Evolutionary conservation across 2,888 invertebrate species (phyloP).

Genomic region (Cryptocephalus moraei): DNA sequence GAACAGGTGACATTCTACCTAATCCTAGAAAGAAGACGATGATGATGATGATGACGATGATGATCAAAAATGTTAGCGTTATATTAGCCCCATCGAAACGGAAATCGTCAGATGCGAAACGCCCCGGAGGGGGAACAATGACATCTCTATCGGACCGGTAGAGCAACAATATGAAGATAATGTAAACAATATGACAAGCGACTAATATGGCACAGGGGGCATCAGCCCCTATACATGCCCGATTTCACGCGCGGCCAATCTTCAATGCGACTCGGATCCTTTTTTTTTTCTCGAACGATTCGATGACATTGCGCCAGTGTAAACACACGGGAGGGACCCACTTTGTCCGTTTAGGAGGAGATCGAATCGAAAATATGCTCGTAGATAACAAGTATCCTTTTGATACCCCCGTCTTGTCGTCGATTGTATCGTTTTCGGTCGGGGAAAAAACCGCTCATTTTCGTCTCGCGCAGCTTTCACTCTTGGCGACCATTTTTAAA

Average conservation of each 20-base stretch:
- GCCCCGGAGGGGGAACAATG: conserved; percentile 19
- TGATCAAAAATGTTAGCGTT: too few relatives aligned
- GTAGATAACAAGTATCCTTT: too few relatives aligned
- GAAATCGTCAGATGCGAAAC: conserved; percentile 13
- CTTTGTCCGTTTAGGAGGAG: neutral
- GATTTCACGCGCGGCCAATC: conserved; percentile 28
- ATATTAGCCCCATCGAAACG: too few relatives aligned
- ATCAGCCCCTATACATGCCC: conserved; percentile 20
- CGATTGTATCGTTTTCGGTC: too few relatives aligned
- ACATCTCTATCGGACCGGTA: conserved; percentile 30
- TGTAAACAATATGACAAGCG: conserved; percentile 42
- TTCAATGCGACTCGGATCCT: conserved; percentile 22
- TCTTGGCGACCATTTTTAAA: conserved; percentile 8
- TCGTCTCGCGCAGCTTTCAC: too few relatives aligned
- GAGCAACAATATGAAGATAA: conserved; percentile 32
- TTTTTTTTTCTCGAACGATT: conserved; percentile 20
- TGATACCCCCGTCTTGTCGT: too few relatives aligned
- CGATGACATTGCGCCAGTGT: conserved; percentile 21
- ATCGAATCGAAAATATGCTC: too few relatives aligned
- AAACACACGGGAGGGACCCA: conserved; percentile 13
- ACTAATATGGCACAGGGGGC: conserved; percentile 35
- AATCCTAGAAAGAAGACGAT: too few relatives aligned
- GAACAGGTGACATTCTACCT: too few relatives aligned
- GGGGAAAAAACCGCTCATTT: too few relatives aligned
- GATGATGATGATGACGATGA: too few relatives aligned